Evolutionary conservation across 2,888 invertebrate species (phyloP).

Genomic region (Hypsopygia costalis): DNA sequence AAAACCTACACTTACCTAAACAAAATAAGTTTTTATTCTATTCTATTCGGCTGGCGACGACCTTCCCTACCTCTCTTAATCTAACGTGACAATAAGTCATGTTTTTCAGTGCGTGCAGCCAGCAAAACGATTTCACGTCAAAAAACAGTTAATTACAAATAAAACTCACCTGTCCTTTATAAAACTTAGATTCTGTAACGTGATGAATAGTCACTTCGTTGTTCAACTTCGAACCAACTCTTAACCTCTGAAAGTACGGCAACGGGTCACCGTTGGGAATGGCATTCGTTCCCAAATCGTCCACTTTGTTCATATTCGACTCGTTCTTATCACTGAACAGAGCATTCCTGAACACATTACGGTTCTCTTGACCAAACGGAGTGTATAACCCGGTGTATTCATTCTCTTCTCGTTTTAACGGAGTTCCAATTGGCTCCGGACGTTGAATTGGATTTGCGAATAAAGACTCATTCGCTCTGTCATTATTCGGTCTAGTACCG

Average conservation of each 20-base stretch:
- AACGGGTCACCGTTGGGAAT: constrained; percentile 56
- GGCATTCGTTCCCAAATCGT: constrained; percentile 28
- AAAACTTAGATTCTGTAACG: constrained; percentile 70
- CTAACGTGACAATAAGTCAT: no score
- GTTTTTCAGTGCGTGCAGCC: no score
- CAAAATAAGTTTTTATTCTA: no score
- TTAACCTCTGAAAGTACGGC: constrained; percentile 65
- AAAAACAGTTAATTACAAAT: no score
- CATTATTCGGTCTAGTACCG: constrained; percentile 51
- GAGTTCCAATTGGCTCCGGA: constrained; percentile 58
- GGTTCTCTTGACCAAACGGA: constrained; percentile 64
- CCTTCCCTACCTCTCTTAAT: no score
- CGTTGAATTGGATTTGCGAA: constrained; percentile 51
- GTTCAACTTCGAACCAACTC: constrained; percentile 66
- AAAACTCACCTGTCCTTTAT: constrained; percentile 63
- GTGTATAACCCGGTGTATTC: constrained; percentile 46
- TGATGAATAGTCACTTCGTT: constrained; percentile 71
- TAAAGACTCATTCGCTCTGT: constrained; percentile 39
- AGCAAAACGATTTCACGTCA: background rate
- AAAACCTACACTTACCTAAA: no score
- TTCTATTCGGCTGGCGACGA: no score
- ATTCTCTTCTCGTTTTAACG: constrained; percentile 35
- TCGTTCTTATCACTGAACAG: constrained; percentile 58
- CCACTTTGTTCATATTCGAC: constrained; percentile 23
- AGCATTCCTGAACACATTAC: constrained; percentile 62